These are phyloP conservation scores for Adelphocoris suturalis DNA, from an alignment of 2,888 invertebrate species.

Conservation along the genomic window DNA sequence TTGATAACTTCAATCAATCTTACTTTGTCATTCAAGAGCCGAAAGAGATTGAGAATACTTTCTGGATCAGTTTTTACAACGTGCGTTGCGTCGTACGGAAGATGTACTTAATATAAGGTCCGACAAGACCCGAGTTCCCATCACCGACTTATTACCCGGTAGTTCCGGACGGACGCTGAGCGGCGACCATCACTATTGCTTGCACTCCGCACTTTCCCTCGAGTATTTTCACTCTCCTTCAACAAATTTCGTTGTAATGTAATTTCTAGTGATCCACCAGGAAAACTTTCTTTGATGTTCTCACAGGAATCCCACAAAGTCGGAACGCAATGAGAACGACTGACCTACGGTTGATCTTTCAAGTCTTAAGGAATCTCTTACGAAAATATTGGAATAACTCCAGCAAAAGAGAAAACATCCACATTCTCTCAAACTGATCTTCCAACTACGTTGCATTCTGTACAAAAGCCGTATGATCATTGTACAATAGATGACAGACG, in stretches of 20 bases:
- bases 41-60: background rate
- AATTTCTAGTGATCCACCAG: conserved; percentile 16
- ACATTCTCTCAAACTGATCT: too few species aligned
- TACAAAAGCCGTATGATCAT: too few species aligned
- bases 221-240: background rate
- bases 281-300: background rate
- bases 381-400: too few species aligned
- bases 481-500: too few species aligned
- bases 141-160: background rate
- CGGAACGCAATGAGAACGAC: too few species aligned
- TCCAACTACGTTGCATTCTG: too few species aligned
- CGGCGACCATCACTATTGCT: background rate
- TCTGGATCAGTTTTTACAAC: background rate
- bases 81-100: background rate
- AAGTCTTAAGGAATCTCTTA: too few species aligned
- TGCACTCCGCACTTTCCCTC: conserved; percentile 13
- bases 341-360: too few species aligned
- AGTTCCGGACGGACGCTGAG: background rate
- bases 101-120: background rate
- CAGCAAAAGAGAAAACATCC: too few species aligned
- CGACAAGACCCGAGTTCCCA: background rate
- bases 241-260: background rate
- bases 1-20: background rate
- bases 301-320: too few species aligned
- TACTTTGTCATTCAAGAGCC: background rate